Evolutionary conservation across 2,797 vertebrate genomes (phyloP).

Genomic region (Scarus forsteni): DNA sequence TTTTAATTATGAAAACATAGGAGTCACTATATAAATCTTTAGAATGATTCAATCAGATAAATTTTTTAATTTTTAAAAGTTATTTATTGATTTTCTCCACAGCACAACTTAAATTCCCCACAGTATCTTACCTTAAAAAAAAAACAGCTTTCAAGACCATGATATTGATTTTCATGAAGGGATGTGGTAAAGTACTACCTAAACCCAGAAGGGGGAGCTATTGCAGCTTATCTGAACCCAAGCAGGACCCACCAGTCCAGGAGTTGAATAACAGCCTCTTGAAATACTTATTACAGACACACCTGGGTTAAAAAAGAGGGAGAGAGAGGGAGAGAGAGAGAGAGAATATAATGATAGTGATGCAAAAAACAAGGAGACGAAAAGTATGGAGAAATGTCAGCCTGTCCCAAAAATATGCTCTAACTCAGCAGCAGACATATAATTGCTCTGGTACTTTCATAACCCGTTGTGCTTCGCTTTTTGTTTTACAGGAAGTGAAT

Average conservation of each 20-base stretch:
- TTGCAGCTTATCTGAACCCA: slow-evolving; percentile 51
- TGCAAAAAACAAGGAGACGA: neutral
- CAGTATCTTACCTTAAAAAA: too few species aligned
- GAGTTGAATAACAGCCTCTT: slow-evolving; percentile 34
- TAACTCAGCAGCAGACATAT: slow-evolving; percentile 43
- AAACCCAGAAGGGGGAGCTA: slow-evolving; percentile 71
- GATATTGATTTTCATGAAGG: too few species aligned
- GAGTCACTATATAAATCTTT: too few species aligned
- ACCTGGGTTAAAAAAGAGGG: neutral
- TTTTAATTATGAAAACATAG: too few species aligned
- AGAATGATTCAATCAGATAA: too few species aligned
- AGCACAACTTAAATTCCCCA: too few species aligned
- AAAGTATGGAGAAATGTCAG: slow-evolving; percentile 35
- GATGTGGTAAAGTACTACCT: slow-evolving; percentile 1
- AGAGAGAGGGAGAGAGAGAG: neutral
- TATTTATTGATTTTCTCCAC: too few species aligned
- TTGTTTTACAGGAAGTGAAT: slow-evolving; percentile 5
- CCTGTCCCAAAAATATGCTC: slow-evolving; percentile 13
- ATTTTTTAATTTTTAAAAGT: too few species aligned
- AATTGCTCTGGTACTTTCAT: slow-evolving; percentile 18
- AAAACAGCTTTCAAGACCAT: too few species aligned
- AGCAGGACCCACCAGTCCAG: neutral
- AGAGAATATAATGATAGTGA: slow-evolving; percentile 2
- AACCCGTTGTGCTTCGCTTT: slow-evolving; percentile 14
- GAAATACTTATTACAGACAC: slow-evolving; percentile 21